Conservation (phyloP, 2,113 vertebrate species). For the Macroglossus sobrinus region DNA sequence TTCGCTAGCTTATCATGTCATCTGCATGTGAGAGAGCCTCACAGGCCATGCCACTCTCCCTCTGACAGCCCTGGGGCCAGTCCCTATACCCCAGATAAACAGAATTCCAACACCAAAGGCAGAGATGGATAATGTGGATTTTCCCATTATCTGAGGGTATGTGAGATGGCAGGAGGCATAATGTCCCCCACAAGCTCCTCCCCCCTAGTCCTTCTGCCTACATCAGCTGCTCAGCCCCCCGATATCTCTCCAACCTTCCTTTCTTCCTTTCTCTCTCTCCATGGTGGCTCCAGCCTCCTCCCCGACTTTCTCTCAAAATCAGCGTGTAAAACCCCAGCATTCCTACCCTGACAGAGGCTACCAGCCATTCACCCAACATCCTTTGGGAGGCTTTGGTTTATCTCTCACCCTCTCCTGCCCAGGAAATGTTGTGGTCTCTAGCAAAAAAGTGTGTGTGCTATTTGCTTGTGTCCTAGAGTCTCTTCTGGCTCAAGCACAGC, state of each 20-base stretch:
- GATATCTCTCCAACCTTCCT: not conserved
- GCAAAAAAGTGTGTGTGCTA: not conserved
- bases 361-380: not conserved
- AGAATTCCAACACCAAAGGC: not conserved
- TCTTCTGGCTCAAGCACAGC: not conserved
- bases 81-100: not conserved
- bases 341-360: not conserved
- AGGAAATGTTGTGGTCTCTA: not conserved
- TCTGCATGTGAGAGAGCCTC: not conserved
- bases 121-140: not conserved
- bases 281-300: not conserved
- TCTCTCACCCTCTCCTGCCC: not conserved
- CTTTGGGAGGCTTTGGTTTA: not conserved
- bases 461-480: not conserved
- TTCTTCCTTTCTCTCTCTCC: not conserved
- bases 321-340: not conserved
- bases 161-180: not conserved
- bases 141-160: not conserved
- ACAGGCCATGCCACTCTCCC: not conserved
- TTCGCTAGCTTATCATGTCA: not conserved
- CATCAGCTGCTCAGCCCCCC: not conserved
- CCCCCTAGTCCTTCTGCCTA: not conserved
- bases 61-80: not conserved
- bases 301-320: not conserved
- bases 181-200: not conserved